Percentiles rank a stretch among this genome's conserved stretches.
phyloP scores from a whole-genome alignment of 2,888 invertebrate genomes.

The Drosophila vallismaia region DNA sequence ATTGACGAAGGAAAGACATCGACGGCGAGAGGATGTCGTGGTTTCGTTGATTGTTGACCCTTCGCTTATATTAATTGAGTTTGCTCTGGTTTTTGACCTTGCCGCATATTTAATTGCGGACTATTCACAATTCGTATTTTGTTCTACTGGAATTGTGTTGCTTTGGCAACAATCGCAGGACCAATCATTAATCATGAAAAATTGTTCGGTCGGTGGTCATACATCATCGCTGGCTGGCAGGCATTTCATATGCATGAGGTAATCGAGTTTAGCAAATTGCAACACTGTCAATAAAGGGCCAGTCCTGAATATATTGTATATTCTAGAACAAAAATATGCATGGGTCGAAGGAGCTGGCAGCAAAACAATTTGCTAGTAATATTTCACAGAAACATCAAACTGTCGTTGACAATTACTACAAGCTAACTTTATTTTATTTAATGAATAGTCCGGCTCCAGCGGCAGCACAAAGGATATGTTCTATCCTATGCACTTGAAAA shows the following conservation, averaged over 20 bases:
- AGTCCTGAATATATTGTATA: constrained; percentile 58
- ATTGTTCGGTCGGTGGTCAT: constrained; percentile 39
- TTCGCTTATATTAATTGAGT: constrained; percentile 76
- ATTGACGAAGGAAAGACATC: constrained; percentile 19
- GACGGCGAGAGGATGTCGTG: constrained; percentile 15
- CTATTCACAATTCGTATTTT: neutral
- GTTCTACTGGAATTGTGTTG: constrained; percentile 16
- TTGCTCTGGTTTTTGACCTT: constrained; percentile 72
- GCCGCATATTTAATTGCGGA: constrained; percentile 57
- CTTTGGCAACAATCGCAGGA: constrained; percentile 27
- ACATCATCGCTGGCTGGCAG: constrained; percentile 50
- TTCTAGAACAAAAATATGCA: constrained; percentile 61
- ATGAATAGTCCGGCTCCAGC: constrained; percentile 60
- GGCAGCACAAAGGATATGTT: constrained; percentile 52
- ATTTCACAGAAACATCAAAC: constrained; percentile 76
- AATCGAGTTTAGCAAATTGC: constrained; percentile 71
- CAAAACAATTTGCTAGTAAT: constrained; percentile 72
- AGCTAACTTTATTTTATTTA: constrained; percentile 72
- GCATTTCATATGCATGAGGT: constrained; percentile 71
- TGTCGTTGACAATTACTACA: constrained; percentile 78
- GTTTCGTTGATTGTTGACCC: constrained; percentile 59
- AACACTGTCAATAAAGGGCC: constrained; percentile 70
- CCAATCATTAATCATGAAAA: constrained; percentile 65
- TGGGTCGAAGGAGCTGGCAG: constrained; percentile 39
- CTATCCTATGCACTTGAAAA: constrained; percentile 14